Conservation (phyloP, 1,140 invertebrate species). For the Bathynomus jamesi region DNA sequence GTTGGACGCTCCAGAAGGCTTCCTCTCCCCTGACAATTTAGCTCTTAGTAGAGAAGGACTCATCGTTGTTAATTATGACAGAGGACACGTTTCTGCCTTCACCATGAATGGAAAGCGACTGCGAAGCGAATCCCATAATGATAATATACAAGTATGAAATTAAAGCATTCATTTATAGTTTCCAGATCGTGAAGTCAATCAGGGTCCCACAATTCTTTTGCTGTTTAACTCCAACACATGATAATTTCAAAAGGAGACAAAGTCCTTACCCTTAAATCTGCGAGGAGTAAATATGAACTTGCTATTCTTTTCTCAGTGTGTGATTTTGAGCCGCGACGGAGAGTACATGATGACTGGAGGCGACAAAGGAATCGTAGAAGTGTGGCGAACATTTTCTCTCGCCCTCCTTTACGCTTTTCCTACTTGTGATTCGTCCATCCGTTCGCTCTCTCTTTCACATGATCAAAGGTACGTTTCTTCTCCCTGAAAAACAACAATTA, state of each 20-base stretch:
- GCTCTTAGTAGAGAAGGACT: slow-evolving; percentile 91
- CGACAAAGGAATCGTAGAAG: slow-evolving; percentile 93
- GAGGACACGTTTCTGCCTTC: slow-evolving; percentile 82
- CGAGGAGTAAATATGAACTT: not conserved
- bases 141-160: slow-evolving; percentile 78
- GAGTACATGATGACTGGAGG: slow-evolving; percentile 96
- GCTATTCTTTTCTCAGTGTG: slow-evolving; percentile 58
- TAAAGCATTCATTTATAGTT: not conserved
- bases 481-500: too few relatives aligned
- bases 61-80: slow-evolving; percentile 86
- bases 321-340: slow-evolving; percentile 90
- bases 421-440: slow-evolving; percentile 84
- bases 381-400: slow-evolving; percentile 95
- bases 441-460: slow-evolving; percentile 86
- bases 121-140: slow-evolving; percentile 81
- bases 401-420: slow-evolving; percentile 95
- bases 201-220: too few relatives aligned
- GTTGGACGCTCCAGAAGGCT: slow-evolving; percentile 67
- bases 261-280: not conserved
- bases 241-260: not conserved
- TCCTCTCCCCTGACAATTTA: slow-evolving; percentile 79
- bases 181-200: too few relatives aligned
- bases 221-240: too few relatives aligned
- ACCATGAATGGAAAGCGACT: slow-evolving; percentile 85
- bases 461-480: slow-evolving; percentile 99